These are phyloP conservation scores for Aphodius granarius DNA, from an alignment of 2,888 invertebrate species.

Conservation along the genomic window DNA sequence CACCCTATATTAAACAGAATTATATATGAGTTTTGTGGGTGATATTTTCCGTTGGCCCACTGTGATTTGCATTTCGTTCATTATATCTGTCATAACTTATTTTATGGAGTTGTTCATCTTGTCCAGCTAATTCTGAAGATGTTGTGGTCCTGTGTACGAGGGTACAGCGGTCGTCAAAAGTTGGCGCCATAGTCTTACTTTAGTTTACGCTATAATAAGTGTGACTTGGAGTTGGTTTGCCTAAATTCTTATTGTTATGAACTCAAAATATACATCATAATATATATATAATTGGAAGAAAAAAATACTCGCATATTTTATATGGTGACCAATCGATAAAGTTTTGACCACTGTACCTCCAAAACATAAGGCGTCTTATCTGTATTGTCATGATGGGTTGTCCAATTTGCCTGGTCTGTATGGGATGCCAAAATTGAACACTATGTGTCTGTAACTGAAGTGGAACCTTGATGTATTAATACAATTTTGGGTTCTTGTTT, in stretches of 20 bases:
- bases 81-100: not conserved
- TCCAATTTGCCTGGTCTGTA: not conserved
- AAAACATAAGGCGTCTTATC: not conserved
- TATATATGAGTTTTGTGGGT: not conserved
- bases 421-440: not conserved
- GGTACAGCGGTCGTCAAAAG: not conserved
- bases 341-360: not conserved
- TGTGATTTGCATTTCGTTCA: not conserved
- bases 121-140: not conserved
- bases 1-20: not conserved
- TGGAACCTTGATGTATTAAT: no score
- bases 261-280: no score
- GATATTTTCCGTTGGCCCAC: not conserved
- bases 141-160: not conserved
- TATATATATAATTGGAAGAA: no score
- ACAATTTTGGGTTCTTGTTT: no score
- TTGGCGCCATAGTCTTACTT: not conserved
- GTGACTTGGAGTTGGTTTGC: no score
- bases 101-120: not conserved
- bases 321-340: no score
- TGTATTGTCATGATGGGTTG: not conserved
- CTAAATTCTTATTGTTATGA: no score
- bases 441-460: not conserved
- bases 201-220: no score
- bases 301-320: no score